phyloP scores from a whole-genome alignment of 2,888 invertebrate species.

The Hermaeophaga mercurialis region DNA sequence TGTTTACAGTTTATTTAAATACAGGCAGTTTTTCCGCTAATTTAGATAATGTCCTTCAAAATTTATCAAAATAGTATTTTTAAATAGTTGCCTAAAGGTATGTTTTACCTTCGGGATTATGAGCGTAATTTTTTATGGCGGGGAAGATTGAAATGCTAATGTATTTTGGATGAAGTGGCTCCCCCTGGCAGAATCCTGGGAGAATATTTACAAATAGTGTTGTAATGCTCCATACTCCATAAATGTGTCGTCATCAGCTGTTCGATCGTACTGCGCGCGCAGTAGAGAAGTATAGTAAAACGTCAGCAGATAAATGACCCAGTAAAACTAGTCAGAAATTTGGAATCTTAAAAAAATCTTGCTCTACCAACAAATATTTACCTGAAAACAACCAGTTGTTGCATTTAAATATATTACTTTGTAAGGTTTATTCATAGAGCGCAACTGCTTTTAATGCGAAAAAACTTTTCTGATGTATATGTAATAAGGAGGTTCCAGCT shows the following conservation, averaged over 20 bases:
- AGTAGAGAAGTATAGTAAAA: constrained; percentile 13
- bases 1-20: too few species aligned
- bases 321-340: neutral
- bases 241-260: constrained; percentile 51
- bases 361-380: too few species aligned
- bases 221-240: constrained; percentile 33
- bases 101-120: neutral
- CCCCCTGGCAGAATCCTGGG: constrained; percentile 31
- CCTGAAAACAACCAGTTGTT: neutral
- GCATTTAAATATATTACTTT: too few species aligned
- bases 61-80: neutral
- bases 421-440: too few species aligned
- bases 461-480: too few species aligned
- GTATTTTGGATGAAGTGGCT: constrained; percentile 21
- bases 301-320: constrained; percentile 28
- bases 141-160: constrained; percentile 18
- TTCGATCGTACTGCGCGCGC: constrained; percentile 50
- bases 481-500: too few species aligned
- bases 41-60: too few species aligned
- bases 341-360: neutral
- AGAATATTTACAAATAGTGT: constrained; percentile 34
- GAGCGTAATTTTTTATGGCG: constrained; percentile 8
- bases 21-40: too few species aligned
- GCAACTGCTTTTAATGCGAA: too few species aligned
- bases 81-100: neutral